These are phyloP conservation scores for Mercenaria mercenaria DNA, from an alignment of 1,140 invertebrate genomes.

Conservation along the genomic window DNA sequence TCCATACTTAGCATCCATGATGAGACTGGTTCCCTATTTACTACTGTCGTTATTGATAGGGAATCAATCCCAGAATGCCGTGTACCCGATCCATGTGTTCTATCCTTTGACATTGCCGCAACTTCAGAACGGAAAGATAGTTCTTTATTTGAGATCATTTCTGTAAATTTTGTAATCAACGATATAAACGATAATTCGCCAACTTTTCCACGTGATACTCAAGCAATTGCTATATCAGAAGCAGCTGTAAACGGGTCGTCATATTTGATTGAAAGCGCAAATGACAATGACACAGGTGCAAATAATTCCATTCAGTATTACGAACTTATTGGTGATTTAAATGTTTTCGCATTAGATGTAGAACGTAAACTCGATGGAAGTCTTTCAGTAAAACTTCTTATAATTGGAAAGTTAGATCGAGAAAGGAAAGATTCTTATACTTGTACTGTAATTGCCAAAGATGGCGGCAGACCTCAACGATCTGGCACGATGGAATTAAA, in stretches of 20 bases:
- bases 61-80: slow-evolving; percentile 75
- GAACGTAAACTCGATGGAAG: slow-evolving; percentile 78
- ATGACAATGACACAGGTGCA: slow-evolving; percentile 88
- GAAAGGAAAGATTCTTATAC: slow-evolving; percentile 93
- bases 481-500: slow-evolving; percentile 93
- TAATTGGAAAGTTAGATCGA: slow-evolving; percentile 90
- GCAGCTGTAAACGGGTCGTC: slow-evolving; percentile 87
- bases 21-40: slow-evolving; percentile 76
- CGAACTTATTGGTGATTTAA: slow-evolving; percentile 74
- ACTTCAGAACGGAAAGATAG: slow-evolving; percentile 63
- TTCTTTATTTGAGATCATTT: slow-evolving; percentile 78
- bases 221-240: slow-evolving; percentile 85
- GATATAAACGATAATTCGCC: slow-evolving; percentile 99
- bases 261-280: slow-evolving; percentile 88
- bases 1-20: slow-evolving; percentile 58
- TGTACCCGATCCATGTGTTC: slow-evolving; percentile 68
- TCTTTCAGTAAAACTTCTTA: slow-evolving; percentile 75
- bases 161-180: slow-evolving; percentile 77
- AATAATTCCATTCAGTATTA: slow-evolving; percentile 81
- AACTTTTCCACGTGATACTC: slow-evolving; percentile 88
- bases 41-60: slow-evolving; percentile 78
- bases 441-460: slow-evolving; percentile 94
- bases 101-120: slow-evolving; percentile 78
- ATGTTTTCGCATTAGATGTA: slow-evolving; percentile 76
- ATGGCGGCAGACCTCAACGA: slow-evolving; percentile 95